Evolutionary conservation across 2,113 vertebrate species (phyloP).

Genomic region (Odocoileus virginianus): DNA sequence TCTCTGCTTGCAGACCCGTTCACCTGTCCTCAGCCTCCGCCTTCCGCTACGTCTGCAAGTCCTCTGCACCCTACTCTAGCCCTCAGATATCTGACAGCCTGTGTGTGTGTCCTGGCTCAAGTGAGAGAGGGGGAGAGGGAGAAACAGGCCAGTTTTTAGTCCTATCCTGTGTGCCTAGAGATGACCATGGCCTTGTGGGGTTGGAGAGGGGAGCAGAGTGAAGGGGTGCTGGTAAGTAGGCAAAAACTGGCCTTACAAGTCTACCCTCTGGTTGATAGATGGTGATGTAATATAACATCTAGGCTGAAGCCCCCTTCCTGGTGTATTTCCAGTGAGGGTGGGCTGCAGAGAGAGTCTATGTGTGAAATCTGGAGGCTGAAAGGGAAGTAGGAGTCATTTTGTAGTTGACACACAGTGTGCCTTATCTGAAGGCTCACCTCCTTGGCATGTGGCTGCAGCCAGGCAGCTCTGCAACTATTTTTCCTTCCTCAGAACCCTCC

Average conservation of each 20-base stretch:
- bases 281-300: neutral
- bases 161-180: neutral
- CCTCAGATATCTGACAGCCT: neutral
- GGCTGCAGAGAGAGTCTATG: neutral
- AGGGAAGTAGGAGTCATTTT: neutral
- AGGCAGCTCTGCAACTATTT: neutral
- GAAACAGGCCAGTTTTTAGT: neutral
- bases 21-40: neutral
- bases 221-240: neutral
- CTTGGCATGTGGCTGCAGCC: neutral
- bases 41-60: neutral
- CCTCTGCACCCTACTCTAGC: neutral
- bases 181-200: neutral
- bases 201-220: neutral
- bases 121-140: neutral
- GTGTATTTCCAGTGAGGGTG: neutral
- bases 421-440: neutral
- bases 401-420: neutral
- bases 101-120: neutral
- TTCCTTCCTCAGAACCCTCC: neutral
- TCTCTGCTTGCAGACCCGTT: neutral
- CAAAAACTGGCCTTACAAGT: neutral
- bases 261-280: neutral
- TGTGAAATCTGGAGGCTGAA: neutral
- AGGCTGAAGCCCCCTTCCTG: neutral